Evolutionary conservation across 2,888 invertebrate species (phyloP), one percentile per base, ranked within the genome.

Genomic region (Noctua janthe): DNA sequence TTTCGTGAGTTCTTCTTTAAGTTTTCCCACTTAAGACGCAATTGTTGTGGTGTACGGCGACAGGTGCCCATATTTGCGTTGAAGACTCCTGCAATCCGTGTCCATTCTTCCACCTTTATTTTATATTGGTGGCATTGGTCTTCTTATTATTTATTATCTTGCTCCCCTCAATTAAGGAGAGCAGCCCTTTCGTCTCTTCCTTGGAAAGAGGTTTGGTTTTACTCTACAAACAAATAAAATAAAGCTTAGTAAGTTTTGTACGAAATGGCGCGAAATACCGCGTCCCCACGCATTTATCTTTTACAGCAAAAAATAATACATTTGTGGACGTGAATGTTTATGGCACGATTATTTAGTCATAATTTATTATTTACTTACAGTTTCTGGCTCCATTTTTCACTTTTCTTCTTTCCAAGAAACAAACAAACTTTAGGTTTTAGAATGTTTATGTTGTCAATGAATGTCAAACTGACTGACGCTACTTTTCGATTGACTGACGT

Each of bases 21-120:
- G 67, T 39, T 67, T 23, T 66, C 39, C 66, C 39, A 39, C 23
- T 66, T 39, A 66, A 39, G 66, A 23, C 66, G 66, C 66, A 66
- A 39, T 66, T 66, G 39, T 66, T 66, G 20, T 66, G 66, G 66
- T 66, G 66, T 66, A 39, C 66, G 66, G 66, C 39, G 39, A 43
- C 23, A 67, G 39, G 67, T 67, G 39, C 39, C 23, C 7, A 67
- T 13, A 7, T 67, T 67, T 7, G 39, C 66, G 13, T 66, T 35
- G 10, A 66, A 66, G 20, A 66, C 35, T 10, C 5, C 10, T 10
- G 64, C 35, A 35, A 59, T 59, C 11, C n/a, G n/a, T n/a, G 13
- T 59, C 59, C 59, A 59, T 13, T 59, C 59, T 59, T 59, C 23
- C 8, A 3, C 5, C 11, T 59, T 59, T n/a, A 59, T 15, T 59